These are phyloP conservation scores for Phodopus roborovskii DNA, from an alignment of 2,113 vertebrate species.

Conservation along the genomic window DNA sequence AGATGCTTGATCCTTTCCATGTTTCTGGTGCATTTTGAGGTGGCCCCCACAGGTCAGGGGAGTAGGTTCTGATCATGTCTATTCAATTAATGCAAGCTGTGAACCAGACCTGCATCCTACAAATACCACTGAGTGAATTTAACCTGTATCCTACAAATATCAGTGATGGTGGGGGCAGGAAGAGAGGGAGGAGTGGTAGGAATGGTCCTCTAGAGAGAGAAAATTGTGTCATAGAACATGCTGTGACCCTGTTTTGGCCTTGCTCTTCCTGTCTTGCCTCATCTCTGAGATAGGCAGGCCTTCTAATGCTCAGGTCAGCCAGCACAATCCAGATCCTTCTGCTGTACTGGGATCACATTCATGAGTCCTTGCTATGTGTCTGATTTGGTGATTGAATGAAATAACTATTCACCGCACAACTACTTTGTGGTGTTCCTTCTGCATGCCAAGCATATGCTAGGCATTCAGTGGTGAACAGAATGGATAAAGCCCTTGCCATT, in stretches of 20 bases:
- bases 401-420: neutral
- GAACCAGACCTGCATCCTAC: neutral
- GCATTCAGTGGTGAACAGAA: neutral
- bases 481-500: neutral
- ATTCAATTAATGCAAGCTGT: neutral
- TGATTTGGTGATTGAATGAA: neutral
- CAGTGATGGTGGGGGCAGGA: fast-evolving
- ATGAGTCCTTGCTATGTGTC: neutral
- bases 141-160: neutral
- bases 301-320: neutral
- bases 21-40: neutral
- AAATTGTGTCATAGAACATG: neutral
- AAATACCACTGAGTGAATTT: neutral
- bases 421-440: neutral
- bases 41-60: neutral
- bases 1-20: neutral
- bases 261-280: neutral
- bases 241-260: neutral
- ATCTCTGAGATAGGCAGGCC: neutral
- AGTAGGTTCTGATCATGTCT: neutral
- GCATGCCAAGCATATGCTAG: neutral
- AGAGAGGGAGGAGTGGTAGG: neutral
- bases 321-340: neutral
- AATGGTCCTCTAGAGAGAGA: neutral
- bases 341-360: neutral